phyloP scores from a whole-genome alignment of 1,140 invertebrate species.

The Drosophila murphyi region DNA sequence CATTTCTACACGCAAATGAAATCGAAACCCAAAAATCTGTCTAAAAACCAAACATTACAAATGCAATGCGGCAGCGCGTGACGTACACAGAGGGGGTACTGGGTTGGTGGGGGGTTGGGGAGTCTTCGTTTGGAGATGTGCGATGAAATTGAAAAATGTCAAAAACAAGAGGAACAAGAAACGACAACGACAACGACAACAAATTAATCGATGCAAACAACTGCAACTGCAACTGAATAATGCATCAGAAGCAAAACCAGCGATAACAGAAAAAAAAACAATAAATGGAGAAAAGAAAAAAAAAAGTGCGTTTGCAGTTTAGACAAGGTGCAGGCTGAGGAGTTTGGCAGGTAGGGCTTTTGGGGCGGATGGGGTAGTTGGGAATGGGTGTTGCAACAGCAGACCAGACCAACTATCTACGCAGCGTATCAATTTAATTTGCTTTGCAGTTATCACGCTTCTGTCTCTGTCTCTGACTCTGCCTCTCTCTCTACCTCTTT shows the following conservation, averaged over 20 bases:
- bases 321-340: not conserved
- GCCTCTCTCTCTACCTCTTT: not conserved
- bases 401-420: constrained; percentile 12
- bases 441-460: constrained; percentile 26
- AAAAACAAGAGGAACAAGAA: constrained; percentile 30
- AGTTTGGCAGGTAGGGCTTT: not conserved
- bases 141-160: constrained; percentile 59
- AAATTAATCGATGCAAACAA: constrained; percentile 65
- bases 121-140: constrained; percentile 14
- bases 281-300: not conserved
- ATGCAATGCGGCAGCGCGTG: constrained; percentile 31
- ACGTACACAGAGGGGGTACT: not conserved
- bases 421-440: constrained; percentile 38
- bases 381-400: not conserved
- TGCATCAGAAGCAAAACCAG: not conserved
- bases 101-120: not conserved
- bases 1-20: constrained; percentile 58
- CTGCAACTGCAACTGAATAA: constrained; percentile 13
- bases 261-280: constrained; percentile 3
- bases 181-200: constrained; percentile 43
- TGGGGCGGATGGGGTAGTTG: not conserved
- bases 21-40: constrained; percentile 61
- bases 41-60: constrained; percentile 40
- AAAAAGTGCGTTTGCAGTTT: constrained; percentile 15
- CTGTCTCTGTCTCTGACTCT: not conserved